These are phyloP conservation scores for Balanococcus diminutus DNA, from an alignment of 2,888 invertebrate species.

Conservation along the genomic window DNA sequence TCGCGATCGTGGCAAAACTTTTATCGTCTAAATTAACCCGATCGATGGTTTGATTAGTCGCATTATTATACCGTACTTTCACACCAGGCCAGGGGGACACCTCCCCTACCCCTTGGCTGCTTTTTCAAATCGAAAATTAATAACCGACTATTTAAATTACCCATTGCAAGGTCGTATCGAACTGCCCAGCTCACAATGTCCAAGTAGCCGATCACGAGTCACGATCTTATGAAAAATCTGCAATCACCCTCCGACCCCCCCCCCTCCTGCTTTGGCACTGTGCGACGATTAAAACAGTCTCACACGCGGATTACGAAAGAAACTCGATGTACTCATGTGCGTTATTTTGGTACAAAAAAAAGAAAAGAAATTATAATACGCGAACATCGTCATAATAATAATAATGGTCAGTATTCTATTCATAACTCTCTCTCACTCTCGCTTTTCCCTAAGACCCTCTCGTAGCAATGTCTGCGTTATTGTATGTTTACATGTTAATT, in stretches of 20 bases:
- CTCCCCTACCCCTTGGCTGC: too few relatives aligned
- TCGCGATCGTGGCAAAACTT: not conserved
- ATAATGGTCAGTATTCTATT: not conserved
- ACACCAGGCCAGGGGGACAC: not conserved
- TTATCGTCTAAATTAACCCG: not conserved
- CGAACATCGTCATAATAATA: too few relatives aligned
- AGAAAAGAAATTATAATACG: not conserved
- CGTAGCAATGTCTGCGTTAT: not conserved
- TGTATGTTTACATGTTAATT: slow-evolving; percentile 4
- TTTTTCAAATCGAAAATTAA: too few relatives aligned
- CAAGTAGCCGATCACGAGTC: slow-evolving; percentile 31
- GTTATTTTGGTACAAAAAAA: not conserved
- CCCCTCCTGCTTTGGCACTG: too few relatives aligned
- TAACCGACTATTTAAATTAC: not conserved
- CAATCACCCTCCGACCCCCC: too few relatives aligned
- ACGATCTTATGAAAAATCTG: not conserved
- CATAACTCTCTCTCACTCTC: not conserved
- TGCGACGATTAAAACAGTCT: not conserved
- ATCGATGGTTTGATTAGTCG: not conserved
- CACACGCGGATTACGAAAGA: not conserved
- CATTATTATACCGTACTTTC: not conserved
- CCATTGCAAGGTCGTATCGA: not conserved
- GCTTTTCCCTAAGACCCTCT: too few relatives aligned
- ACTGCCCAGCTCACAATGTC: not conserved
- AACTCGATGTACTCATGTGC: not conserved